Evolutionary conservation across 2,113 vertebrate genomes (phyloP).

Genomic region (Strix uralensis): DNA sequence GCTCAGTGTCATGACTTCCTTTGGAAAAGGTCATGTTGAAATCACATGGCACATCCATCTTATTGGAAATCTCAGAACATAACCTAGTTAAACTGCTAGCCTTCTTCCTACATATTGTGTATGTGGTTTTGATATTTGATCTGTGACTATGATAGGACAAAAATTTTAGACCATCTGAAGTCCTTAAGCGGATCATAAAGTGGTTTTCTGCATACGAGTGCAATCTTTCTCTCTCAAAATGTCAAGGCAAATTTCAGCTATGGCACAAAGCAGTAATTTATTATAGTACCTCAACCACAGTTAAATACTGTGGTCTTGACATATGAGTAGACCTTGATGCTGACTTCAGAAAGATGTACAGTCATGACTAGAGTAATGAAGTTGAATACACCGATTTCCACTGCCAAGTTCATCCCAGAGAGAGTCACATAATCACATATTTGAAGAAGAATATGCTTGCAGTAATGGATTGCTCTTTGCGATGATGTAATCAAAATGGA

Average conservation of each 20-base stretch:
- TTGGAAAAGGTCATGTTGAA: background rate
- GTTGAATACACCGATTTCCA: background rate
- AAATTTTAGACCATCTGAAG: background rate
- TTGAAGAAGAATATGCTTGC: background rate
- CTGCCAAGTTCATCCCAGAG: background rate
- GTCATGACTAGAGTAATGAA: background rate
- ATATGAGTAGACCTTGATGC: background rate
- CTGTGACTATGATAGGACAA: background rate
- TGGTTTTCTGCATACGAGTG: background rate
- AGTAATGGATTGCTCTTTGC: background rate
- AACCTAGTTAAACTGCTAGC: background rate
- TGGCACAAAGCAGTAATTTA: background rate
- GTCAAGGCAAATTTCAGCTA: background rate
- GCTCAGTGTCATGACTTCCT: background rate
- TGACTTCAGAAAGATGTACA: background rate
- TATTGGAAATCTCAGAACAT: background rate
- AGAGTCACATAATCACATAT: background rate
- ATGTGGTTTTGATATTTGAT: background rate
- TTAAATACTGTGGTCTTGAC: background rate
- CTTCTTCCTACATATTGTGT: background rate
- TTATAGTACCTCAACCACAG: background rate
- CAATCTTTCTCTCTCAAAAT: background rate
- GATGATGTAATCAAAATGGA: background rate
- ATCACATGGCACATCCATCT: background rate
- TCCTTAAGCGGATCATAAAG: background rate